Evolutionary conservation across 2,888 invertebrate genomes (phyloP).

Genomic region (Thecocarcelia acutangulata): DNA sequence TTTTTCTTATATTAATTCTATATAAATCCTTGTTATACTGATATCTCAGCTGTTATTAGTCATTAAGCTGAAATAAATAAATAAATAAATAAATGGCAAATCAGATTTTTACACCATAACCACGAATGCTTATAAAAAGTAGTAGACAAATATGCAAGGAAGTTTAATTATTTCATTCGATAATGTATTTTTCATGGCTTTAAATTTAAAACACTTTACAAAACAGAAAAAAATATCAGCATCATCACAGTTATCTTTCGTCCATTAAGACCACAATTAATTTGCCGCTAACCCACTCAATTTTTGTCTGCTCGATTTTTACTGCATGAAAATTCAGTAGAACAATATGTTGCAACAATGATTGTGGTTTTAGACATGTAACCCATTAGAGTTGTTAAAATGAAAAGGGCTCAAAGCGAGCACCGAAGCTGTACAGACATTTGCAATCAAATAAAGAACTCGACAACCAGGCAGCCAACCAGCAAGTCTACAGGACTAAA

Average conservation of each 20-base stretch:
- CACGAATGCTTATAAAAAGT: too few species aligned
- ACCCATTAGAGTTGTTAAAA: conserved; percentile 50
- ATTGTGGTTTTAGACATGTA: conserved; percentile 27
- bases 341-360: conserved; percentile 19
- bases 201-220: too few species aligned
- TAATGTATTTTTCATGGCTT: too few species aligned
- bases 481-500: background rate
- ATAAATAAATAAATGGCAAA: too few species aligned
- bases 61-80: too few species aligned
- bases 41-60: too few species aligned
- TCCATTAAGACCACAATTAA: background rate
- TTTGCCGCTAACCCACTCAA: background rate
- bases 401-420: conserved; percentile 50
- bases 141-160: too few species aligned
- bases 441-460: conserved; percentile 1
- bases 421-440: conserved; percentile 32
- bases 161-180: too few species aligned
- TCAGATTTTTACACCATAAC: too few species aligned
- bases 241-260: background rate
- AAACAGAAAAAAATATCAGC: background rate
- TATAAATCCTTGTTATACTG: too few species aligned
- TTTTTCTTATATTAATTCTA: too few species aligned
- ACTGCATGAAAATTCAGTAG: conserved; percentile 9
- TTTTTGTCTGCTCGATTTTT: background rate
- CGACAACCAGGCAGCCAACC: background rate